phyloP scores from a whole-genome alignment of 2,113 vertebrate genomes.

The Psophia crepitans region DNA sequence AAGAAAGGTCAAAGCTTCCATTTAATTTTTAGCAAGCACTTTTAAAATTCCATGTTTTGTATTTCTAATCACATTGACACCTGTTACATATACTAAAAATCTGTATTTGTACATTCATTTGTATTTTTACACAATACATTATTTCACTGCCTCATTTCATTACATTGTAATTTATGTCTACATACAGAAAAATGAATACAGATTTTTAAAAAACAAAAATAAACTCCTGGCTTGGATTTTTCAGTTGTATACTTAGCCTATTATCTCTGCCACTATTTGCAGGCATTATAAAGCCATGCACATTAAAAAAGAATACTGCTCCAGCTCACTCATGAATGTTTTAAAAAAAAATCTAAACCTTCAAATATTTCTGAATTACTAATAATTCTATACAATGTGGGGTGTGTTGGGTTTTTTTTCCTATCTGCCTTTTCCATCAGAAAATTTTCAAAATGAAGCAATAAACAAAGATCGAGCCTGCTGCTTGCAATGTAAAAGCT shows the following conservation, averaged over 20 bases:
- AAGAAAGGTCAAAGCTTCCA: neutral
- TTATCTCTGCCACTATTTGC: neutral
- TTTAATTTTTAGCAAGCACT: neutral
- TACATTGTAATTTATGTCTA: neutral
- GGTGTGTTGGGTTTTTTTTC: accelerated
- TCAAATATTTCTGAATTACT: neutral
- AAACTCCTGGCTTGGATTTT: neutral
- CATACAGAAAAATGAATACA: neutral
- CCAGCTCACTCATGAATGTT: neutral
- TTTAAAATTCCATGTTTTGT: neutral
- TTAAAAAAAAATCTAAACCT: neutral
- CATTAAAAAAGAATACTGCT: neutral
- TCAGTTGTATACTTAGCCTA: neutral
- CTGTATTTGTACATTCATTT: neutral
- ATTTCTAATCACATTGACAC: neutral
- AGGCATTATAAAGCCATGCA: neutral
- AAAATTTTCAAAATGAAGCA: neutral
- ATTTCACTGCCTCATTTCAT: neutral
- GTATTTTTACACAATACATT: neutral
- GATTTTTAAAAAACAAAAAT: neutral
- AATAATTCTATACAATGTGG: neutral
- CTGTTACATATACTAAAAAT: neutral
- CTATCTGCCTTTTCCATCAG: neutral
- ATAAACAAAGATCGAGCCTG: neutral
- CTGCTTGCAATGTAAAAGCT: neutral